phyloP scores from a whole-genome alignment of 2,888 invertebrate species.

The Drosophila antonietae region DNA sequence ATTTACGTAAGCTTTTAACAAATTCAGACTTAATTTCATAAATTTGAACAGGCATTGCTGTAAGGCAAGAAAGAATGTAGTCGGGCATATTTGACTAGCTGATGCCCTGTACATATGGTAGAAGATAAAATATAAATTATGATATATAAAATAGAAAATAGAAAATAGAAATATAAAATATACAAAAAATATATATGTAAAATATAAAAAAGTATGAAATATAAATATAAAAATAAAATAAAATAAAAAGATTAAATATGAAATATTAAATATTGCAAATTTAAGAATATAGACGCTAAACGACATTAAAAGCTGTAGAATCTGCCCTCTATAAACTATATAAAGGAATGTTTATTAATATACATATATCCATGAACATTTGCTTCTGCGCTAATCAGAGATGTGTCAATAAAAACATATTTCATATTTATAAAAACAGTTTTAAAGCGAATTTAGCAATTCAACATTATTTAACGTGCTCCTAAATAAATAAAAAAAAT shows the following conservation, averaged over 20 bases:
- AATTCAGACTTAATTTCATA: not conserved
- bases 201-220: too few species aligned
- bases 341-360: too few species aligned
- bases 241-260: too few species aligned
- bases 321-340: too few species aligned
- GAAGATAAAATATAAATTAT: not conserved
- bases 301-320: too few species aligned
- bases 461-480: not conserved
- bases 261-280: too few species aligned
- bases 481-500: not conserved
- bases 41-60: not conserved
- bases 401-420: not conserved
- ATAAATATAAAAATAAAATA: not conserved
- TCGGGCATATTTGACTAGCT: not conserved
- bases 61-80: not conserved
- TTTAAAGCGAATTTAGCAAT: not conserved
- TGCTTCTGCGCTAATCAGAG: not conserved
- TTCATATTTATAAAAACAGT: not conserved
- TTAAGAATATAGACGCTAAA: too few species aligned
- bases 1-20: not conserved
- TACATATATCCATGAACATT: not conserved
- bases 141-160: not conserved
- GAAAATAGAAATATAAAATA: not conserved
- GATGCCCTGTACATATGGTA: not conserved
- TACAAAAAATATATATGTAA: not conserved